Conservation (phyloP, 2,113 vertebrate genomes). For the Carlito syrichta region DNA sequence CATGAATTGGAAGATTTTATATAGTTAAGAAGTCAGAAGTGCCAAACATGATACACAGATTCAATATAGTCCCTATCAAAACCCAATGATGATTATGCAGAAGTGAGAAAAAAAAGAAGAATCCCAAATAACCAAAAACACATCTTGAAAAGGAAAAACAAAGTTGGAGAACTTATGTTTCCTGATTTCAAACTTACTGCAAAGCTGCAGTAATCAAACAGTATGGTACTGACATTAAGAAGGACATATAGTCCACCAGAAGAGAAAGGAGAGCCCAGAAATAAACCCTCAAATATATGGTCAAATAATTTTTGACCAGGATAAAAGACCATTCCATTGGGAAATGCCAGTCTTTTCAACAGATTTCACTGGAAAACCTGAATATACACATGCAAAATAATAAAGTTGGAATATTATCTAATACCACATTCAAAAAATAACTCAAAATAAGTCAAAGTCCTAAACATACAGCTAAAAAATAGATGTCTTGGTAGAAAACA, state of each 20-base stretch:
- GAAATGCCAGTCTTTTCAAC: neutral
- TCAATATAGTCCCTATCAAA: neutral
- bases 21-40: neutral
- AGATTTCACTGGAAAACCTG: neutral
- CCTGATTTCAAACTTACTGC: no score
- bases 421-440: neutral
- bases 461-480: no score
- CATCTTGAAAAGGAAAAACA: neutral
- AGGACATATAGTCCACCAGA: no score
- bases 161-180: no score
- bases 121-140: neutral
- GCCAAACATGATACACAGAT: neutral
- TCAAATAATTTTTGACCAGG: no score
- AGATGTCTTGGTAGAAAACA: no score
- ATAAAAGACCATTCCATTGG: no score
- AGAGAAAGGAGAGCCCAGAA: no score
- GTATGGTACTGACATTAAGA: no score
- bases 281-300: no score
- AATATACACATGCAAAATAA: neutral
- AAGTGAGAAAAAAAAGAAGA: neutral
- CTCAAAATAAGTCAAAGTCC: neutral
- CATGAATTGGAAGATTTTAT: neutral
- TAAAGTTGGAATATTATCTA: neutral
- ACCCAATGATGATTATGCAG: neutral
- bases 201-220: no score